Conservation (phyloP, 2,113 vertebrate species). For the Microtus montanus region DNA sequence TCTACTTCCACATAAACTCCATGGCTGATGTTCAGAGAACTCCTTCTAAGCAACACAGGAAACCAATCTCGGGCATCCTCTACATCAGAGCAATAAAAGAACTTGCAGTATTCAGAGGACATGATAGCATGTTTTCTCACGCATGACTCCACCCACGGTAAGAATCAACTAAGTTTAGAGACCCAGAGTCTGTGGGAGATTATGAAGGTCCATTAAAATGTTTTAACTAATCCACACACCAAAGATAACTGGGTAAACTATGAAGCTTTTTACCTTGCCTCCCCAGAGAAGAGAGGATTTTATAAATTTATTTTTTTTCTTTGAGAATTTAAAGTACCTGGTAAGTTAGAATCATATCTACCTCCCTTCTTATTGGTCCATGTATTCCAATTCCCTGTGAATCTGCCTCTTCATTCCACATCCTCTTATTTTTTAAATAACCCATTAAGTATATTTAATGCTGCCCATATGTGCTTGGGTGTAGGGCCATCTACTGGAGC, state of each 20-base stretch:
- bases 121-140: background rate
- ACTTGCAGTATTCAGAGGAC: background rate
- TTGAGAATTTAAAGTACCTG: background rate
- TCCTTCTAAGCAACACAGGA: background rate
- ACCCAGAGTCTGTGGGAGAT: background rate
- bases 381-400: background rate
- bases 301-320: background rate
- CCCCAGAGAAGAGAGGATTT: conserved; percentile 18
- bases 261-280: background rate
- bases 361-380: too few relatives aligned
- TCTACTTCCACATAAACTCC: background rate
- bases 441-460: background rate
- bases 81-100: background rate
- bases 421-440: background rate
- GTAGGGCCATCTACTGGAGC: background rate
- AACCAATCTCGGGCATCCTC: background rate
- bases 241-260: conserved; percentile 20
- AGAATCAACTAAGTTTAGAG: conserved; percentile 19
- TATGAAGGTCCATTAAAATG: background rate
- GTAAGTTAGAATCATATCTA: too few relatives aligned
- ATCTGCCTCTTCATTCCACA: background rate
- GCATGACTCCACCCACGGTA: background rate
- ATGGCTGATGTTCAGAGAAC: background rate
- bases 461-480: background rate
- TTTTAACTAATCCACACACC: background rate